These are phyloP conservation scores for Amblyraja radiata DNA, from an alignment of 2,797 vertebrate species.

Conservation along the genomic window DNA sequence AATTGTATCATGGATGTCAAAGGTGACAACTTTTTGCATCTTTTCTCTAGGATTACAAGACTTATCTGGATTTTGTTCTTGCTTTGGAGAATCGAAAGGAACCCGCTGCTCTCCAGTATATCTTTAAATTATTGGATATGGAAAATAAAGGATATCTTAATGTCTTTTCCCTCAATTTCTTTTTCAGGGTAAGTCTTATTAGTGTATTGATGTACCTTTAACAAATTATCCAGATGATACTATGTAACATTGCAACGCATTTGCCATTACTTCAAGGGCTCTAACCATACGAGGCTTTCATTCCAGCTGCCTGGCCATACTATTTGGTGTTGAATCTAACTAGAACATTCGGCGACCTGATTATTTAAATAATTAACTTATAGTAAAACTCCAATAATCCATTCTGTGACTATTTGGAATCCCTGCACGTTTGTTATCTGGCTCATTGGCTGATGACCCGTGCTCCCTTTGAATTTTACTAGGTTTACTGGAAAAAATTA, in stretches of 20 bases:
- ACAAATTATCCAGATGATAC: background rate
- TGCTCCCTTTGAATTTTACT: no score
- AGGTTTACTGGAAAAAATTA: no score
- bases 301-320: background rate
- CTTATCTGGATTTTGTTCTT: slow-evolving; percentile 94
- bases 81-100: slow-evolving; percentile 97
- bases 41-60: slow-evolving; percentile 84
- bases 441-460: no score
- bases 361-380: background rate
- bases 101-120: slow-evolving; percentile 90
- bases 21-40: background rate
- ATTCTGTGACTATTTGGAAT: no score
- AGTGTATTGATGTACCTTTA: background rate
- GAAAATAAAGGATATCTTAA: slow-evolving; percentile 92
- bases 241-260: no score
- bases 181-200: slow-evolving; percentile 81
- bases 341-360: background rate
- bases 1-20: background rate
- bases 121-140: slow-evolving; percentile 96
- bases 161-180: slow-evolving; percentile 95
- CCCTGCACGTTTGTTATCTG: no score
- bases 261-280: no score
- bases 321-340: background rate
- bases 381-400: no score
- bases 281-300: background rate